Base-by-base conservation (phyloP, 2,113 vertebrate genomes). In the Cynopterus brachyotis region DNA sequence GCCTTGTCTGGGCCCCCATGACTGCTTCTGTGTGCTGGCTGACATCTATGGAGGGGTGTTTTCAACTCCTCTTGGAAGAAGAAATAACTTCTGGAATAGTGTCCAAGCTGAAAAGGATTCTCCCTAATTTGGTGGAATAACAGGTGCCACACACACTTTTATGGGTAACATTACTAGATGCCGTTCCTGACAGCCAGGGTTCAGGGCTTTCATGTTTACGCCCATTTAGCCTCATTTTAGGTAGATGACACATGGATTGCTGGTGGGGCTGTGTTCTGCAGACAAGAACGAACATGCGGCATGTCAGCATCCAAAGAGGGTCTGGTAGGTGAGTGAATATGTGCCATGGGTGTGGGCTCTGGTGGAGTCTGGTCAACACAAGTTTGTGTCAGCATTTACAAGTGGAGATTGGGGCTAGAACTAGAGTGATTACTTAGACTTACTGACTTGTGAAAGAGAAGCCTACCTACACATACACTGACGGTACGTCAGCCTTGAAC, bases 1-100 rank as follows among this genome's bases (percentile, higher is more conserved):
- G 3, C 30, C 24, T 22, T 3, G 1, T 66, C 53, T 2, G 0
- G n/a, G 22, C 55, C 79, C 22, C 37, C 0, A 1, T 40, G 30
- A 40, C 62, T 79, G 30, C 79, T 66, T 89, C 13, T 59, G 6
- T 32, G 47, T 15, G 5, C 76, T 75, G 73, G 24, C 11, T 22
- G 47, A 10, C 37, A 55, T 75, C 24, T 16, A 75, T 9, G 5
- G 42, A 75, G 20, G 42, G 30, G n/a, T 60, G 24, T 87, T 69
- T 94, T 69, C 69, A 87, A 50, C 7, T 40, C 28, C 19, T 76
- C 28, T 42, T 82, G 78, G 88, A n/a, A 73, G 50, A 45, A 42
- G 62, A 78, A 87, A 40, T 92, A 35, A 67, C 66, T 67, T 94
- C 5, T 16, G 79, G 57, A 45, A 66, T 73, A n/a, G 35, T 11